Evolutionary conservation across 2,888 invertebrate species (phyloP).

Genomic region (Orgyia antiqua): DNA sequence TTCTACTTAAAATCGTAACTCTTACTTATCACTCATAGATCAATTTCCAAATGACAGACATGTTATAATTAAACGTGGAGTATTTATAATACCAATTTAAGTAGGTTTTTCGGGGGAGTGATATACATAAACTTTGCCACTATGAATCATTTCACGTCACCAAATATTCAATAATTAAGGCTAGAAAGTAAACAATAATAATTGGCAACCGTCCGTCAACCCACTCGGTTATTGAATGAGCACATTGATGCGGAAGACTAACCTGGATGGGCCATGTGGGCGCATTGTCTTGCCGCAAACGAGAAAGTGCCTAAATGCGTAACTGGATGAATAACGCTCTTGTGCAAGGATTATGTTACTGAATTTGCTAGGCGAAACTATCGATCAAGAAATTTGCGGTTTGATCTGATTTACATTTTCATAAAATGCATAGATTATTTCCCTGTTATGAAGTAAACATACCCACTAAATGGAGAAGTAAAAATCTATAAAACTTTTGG

Average conservation of each 20-base stretch:
- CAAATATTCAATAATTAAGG: constrained; percentile 48
- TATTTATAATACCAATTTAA: too few species aligned
- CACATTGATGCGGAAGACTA: constrained; percentile 45
- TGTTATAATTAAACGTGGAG: too few species aligned
- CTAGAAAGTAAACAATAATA: constrained; percentile 67
- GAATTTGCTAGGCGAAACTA: constrained; percentile 3
- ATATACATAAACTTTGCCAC: too few species aligned
- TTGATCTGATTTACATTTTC: too few species aligned
- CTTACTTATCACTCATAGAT: too few species aligned
- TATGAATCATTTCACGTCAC: constrained; percentile 13
- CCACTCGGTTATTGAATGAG: constrained; percentile 50
- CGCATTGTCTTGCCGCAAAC: constrained; percentile 37
- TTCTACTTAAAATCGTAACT: too few species aligned
- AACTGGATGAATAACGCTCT: constrained; percentile 22
- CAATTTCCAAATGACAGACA: too few species aligned
- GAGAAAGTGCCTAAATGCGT: constrained; percentile 19
- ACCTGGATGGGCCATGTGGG: constrained; percentile 53
- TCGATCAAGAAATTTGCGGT: too few species aligned
- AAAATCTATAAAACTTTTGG: too few species aligned
- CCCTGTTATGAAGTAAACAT: too few species aligned
- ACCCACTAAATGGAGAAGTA: too few species aligned
- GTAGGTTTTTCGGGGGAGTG: neutral
- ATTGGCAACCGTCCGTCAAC: constrained; percentile 54
- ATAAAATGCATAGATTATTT: too few species aligned
- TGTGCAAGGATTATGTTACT: constrained; percentile 21